Base-by-base conservation (phyloP, 1,140 invertebrate genomes). In the Drosophila orosa region DNA sequence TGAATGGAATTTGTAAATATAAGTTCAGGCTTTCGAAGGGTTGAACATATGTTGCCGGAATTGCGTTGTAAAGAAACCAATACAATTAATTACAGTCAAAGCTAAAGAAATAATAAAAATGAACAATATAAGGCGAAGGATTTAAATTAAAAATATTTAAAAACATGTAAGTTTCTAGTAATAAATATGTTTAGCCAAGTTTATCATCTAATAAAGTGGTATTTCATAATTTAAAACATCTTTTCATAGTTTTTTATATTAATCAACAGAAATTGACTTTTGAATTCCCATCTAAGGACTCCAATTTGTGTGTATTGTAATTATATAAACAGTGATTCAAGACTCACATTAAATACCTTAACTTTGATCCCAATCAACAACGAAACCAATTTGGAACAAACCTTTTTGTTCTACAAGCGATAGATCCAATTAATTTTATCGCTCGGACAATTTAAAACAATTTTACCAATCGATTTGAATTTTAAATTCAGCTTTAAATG, bases 391-490 rank as follows among this genome's bases (percentile, higher is more conserved):
- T 35, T 42, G 19, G 6, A 31, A 59, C 22, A 17, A 17, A 25
- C 5, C 8, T 29, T 13, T 59, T 40, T 60, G 25, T 61, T 44
- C 5, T 60, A 42, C 22, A 24, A 17, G 15, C 12, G 1, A 42
- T 12, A 60, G 25, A 60, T 40, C 6, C 19, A 24, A 60, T 63
- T 60, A 29, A 13, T 17, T 39, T 31, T 27, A 65, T 29, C 12
- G 9, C 13, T 22, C 12, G 10, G 7, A 17, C 15, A 22, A 40
- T 57, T 31, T 45, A 15, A 45, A 27, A 13, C 25, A 22, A 67
- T 66, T 40, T 17, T 54, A 42, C 17, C 62, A 13, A 68, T 24
- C 39, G 19, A 71, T 47, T 58, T 39, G 27, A 52, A 65, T 29
- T 68, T 52, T 50, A 54, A 31, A 52, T 29, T 60, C 40, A 10